Evolutionary conservation across 2,113 vertebrate genomes (phyloP).

Genomic region (Pelvicachromis taeniatus): DNA sequence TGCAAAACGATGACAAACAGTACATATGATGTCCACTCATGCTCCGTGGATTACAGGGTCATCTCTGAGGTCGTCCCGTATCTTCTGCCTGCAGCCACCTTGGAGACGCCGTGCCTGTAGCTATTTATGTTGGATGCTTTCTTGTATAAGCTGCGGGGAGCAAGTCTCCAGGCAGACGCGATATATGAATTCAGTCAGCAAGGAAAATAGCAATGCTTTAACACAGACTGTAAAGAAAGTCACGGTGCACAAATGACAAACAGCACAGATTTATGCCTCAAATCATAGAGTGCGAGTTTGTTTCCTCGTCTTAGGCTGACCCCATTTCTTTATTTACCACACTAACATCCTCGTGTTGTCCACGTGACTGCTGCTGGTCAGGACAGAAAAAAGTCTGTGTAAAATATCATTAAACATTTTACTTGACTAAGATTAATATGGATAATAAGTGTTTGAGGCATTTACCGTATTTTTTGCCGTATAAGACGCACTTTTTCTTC

Average conservation of each 20-base stretch:
- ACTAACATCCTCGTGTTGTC: background rate
- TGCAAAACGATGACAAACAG: background rate
- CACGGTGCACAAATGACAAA: rapidly evolving
- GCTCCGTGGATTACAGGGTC: conserved; percentile 50
- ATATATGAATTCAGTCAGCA: background rate
- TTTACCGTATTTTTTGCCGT: too few species aligned
- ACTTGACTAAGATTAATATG: background rate
- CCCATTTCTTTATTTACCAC: background rate
- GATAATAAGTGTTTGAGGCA: background rate
- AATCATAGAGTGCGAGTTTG: background rate
- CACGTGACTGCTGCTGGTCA: background rate
- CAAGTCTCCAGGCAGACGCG: background rate
- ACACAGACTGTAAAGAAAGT: background rate
- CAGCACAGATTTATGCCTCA: background rate
- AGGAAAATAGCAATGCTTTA: background rate
- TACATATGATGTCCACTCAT: background rate
- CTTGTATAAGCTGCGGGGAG: background rate
- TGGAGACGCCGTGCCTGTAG: background rate
- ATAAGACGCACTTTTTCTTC: too few species aligned
- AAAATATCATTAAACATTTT: background rate
- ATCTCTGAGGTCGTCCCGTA: conserved; percentile 58
- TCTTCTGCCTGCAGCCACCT: conserved; percentile 47
- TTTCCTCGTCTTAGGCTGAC: background rate
- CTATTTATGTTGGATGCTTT: background rate
- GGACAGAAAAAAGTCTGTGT: background rate